Percentiles rank a stretch among this genome's conserved stretches.
phyloP scores from a whole-genome alignment of 2,113 vertebrate genomes.

The Tychaedon coryphoeus region DNA sequence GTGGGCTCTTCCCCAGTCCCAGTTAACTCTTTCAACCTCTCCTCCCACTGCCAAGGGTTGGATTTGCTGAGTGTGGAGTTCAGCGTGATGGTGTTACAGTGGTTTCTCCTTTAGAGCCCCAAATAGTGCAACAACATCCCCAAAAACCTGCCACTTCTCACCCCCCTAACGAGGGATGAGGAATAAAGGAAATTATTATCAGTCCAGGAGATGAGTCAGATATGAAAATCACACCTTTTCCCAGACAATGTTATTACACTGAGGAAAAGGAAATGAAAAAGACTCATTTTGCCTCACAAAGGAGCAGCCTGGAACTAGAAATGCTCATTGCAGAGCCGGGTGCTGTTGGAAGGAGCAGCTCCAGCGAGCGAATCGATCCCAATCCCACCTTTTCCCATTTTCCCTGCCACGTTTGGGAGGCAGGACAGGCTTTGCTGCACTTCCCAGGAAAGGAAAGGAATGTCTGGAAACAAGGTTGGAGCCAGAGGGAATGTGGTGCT shows the following conservation, averaged over 20 bases:
- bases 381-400: neutral
- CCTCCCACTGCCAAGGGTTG: neutral
- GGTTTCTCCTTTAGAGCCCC: neutral
- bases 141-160: neutral
- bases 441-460: neutral
- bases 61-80: neutral
- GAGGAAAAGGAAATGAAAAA: slow-evolving; percentile 49
- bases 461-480: neutral
- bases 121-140: neutral
- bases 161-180: neutral
- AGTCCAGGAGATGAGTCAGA: slow-evolving; percentile 56
- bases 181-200: slow-evolving; percentile 20
- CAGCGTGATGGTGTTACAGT: fast-evolving
- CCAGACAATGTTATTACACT: neutral
- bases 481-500: neutral
- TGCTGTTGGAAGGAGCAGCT: neutral
- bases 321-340: neutral
- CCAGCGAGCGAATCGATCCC: neutral
- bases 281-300: neutral
- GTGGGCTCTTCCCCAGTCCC: neutral
- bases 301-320: neutral
- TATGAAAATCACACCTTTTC: slow-evolving; percentile 30
- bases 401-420: neutral
- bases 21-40: neutral
- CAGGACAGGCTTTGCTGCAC: neutral